A percentile compares a stretch with the other conserved stretches of the same genome.
Evolutionary conservation across 1,140 invertebrate species (phyloP).

Genomic region (Drosophila asahinai): DNA sequence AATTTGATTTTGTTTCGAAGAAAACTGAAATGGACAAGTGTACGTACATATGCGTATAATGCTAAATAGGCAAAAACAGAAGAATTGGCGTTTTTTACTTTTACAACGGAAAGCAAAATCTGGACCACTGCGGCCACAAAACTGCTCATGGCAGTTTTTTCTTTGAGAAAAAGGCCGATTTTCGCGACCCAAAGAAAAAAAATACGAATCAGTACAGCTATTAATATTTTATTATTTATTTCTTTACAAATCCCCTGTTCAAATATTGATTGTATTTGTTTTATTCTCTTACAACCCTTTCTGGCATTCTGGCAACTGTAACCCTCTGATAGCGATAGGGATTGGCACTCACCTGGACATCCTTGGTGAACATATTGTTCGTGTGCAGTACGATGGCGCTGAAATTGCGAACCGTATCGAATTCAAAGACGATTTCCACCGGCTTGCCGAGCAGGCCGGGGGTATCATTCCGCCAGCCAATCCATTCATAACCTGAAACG

Average conservation of each 20-base stretch:
- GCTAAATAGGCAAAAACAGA: too few relatives aligned
- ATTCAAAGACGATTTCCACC: conserved; percentile 92
- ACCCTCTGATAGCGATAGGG: not conserved
- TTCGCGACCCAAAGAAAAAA: too few relatives aligned
- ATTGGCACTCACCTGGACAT: conserved; percentile 88
- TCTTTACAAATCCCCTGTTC: not conserved
- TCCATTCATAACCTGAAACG: conserved; percentile 92
- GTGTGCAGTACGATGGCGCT: conserved; percentile 91
- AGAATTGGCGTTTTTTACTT: too few relatives aligned
- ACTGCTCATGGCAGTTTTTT: too few relatives aligned
- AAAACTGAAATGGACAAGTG: too few relatives aligned
- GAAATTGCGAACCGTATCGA: conserved; percentile 92
- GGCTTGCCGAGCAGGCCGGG: conserved; percentile 86
- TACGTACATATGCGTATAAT: too few relatives aligned
- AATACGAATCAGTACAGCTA: not conserved
- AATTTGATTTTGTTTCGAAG: too few relatives aligned
- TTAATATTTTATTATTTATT: conserved; percentile 9
- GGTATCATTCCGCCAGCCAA: conserved; percentile 93
- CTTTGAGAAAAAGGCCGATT: too few relatives aligned
- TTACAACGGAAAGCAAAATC: too few relatives aligned
- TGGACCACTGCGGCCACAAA: too few relatives aligned
- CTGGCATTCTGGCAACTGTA: not conserved
- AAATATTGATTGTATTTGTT: conserved; percentile 2
- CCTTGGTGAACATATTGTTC: conserved; percentile 89
- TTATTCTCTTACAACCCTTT: not conserved